phyloP scores from a whole-genome alignment of 2,888 invertebrate genomes.

The Cosmia pyralina region DNA sequence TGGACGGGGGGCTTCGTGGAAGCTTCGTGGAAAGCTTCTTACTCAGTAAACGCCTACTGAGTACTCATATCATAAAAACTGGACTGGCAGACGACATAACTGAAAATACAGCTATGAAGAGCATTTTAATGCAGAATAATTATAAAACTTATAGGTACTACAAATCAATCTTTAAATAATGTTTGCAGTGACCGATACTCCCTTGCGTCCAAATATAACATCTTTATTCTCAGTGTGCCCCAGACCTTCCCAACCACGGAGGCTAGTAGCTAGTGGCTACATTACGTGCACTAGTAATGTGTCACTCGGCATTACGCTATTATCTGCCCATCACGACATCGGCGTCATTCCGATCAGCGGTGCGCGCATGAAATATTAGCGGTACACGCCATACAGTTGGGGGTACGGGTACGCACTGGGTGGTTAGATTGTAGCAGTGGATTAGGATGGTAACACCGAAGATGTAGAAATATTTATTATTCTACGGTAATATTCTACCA shows the following conservation, averaged over 20 bases:
- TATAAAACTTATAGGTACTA: too few species aligned
- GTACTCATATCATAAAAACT: too few species aligned
- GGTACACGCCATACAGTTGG: constrained; percentile 6
- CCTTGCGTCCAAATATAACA: background rate
- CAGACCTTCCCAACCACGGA: background rate
- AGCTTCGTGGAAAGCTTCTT: too few species aligned
- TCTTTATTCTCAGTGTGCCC: constrained; percentile 3
- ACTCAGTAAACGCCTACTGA: too few species aligned
- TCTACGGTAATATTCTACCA: too few species aligned
- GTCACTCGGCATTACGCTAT: constrained; percentile 20
- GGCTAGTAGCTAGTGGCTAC: background rate
- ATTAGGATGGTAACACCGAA: background rate
- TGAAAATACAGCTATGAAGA: too few species aligned
- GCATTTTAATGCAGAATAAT: too few species aligned
- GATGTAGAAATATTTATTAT: background rate
- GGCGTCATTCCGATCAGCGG: constrained; percentile 32
- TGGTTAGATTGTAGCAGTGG: background rate
- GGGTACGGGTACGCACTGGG: background rate
- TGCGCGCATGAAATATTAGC: constrained; percentile 25
- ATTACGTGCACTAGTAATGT: constrained; percentile 12
- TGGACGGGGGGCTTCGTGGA: too few species aligned
- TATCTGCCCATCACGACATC: constrained; percentile 31
- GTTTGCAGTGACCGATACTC: too few species aligned
- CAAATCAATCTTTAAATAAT: too few species aligned
- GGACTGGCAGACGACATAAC: too few species aligned